phyloP scores from a whole-genome alignment of 2,113 vertebrate species.

The Tachysurus vachellii region DNA sequence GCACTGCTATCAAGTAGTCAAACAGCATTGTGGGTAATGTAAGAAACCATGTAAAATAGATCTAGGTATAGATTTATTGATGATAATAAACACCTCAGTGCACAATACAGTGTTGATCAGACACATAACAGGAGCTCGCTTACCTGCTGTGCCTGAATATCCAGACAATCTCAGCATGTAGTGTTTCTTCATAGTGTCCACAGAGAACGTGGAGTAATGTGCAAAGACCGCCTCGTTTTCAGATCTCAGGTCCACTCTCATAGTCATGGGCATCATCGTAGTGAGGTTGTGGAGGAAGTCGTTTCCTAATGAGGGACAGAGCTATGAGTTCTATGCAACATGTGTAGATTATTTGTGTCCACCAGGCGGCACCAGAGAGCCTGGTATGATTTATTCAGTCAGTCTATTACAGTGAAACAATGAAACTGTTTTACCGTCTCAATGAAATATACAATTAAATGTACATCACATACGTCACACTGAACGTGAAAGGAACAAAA shows the following conservation, averaged over 20 bases:
- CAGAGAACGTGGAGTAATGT: constrained; percentile 63
- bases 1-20: background rate
- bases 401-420: background rate
- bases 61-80: background rate
- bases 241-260: constrained; percentile 67
- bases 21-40: background rate
- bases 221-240: constrained; percentile 58
- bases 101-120: background rate
- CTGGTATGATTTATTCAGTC: too few species aligned
- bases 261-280: constrained; percentile 48
- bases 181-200: constrained; percentile 57
- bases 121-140: constrained; percentile 8
- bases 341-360: background rate
- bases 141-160: constrained; percentile 74
- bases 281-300: constrained; percentile 70
- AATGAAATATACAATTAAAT: background rate
- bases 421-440: background rate
- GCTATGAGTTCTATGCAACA: background rate
- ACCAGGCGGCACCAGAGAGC: constrained; percentile 14
- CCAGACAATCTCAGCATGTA: constrained; percentile 66
- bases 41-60: background rate
- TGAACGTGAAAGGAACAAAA: background rate
- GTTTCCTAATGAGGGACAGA: constrained; percentile 59
- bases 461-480: background rate
- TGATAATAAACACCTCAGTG: too few species aligned